Base-by-base conservation (phyloP, 2,797 vertebrate species). In the Tolypeutes matacus region DNA sequence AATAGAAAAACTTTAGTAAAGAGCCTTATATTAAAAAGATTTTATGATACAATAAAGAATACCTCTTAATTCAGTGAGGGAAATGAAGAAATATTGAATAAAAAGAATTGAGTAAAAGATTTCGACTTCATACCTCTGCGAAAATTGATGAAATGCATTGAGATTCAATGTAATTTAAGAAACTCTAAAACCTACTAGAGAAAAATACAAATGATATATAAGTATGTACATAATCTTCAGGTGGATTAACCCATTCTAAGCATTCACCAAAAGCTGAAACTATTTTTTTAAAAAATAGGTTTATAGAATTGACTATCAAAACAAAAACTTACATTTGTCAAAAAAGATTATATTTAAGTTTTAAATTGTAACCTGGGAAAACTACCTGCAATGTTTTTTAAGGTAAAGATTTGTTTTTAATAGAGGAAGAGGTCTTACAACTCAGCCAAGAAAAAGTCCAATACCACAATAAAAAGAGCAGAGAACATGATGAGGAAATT, bases 41-140 rank as follows among this genome's bases (percentile, higher is more conserved):
- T 51, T 94, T 67, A 53, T 86, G 36, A 7, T 53, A 73, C 77
- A 31, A 39, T 83, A 86, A 77, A 92, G 29, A 86, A 34, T 4
- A 51, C 5, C 46, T 73, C 29, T 70, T 85, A 83, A 83, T 53
- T 81, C 58, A 62, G 36, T 80, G 11, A 18, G 7, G 8, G 0
- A 92, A 82, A 58, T 82, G 11, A 95, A 86, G 14, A 23, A 51
- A 60, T 67, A 69, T 88, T 83, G 34, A 78, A 87, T 70, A 75
- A 69, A 86, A 60, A 36, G n/a, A 81, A 62, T 21, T 34, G 17
- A 6, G 4, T 53, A 69, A 95, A 42, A 46, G 49, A 65, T 89
- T 72, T 86, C 25, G 39, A 14, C 70, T n/a, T 81, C 23, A 8
- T 29, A 64, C 8, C 27, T 64, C 36, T 65, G 18, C 12, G 46